phyloP scores from a whole-genome alignment of 2,113 vertebrate genomes.

The Phaethon lepturus region DNA sequence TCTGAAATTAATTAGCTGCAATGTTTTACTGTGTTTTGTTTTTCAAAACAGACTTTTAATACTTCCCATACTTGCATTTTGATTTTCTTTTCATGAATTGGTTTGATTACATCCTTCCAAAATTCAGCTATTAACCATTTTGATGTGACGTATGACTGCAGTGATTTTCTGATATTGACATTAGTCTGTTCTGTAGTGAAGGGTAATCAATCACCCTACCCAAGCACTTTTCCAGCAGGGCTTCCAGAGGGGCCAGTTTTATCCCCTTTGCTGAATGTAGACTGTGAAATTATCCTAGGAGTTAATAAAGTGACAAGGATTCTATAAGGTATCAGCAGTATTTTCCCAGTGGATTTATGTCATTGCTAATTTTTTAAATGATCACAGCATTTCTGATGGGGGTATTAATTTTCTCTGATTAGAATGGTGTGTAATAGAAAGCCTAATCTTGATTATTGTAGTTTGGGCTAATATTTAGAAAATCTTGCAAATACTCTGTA shows the following conservation, averaged over 20 bases:
- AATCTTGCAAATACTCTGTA: neutral
- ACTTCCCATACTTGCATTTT: neutral
- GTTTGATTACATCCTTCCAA: slow-evolving; percentile 52
- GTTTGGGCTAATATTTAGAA: neutral
- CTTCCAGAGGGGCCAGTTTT: neutral
- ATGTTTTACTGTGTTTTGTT: slow-evolving; percentile 20
- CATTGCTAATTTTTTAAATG: neutral
- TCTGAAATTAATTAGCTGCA: slow-evolving; percentile 38
- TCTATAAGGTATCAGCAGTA: neutral
- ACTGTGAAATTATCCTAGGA: slow-evolving; percentile 8
- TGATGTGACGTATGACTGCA: slow-evolving; percentile 32
- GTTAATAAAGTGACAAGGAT: neutral
- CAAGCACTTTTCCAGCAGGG: neutral
- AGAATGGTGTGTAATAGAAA: neutral
- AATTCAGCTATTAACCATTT: slow-evolving; percentile 38
- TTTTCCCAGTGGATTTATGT: slow-evolving; percentile 3
- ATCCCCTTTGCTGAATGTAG: neutral
- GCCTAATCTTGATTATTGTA: neutral
- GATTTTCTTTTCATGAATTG: slow-evolving; percentile 59
- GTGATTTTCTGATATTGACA: slow-evolving; percentile 37
- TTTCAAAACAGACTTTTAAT: slow-evolving; percentile 44
- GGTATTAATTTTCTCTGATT: neutral
- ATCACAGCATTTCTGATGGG: neutral
- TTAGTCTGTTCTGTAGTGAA: neutral
- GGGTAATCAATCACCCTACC: slow-evolving; percentile 36